These are phyloP conservation scores for Eupsittula cactorum DNA, from an alignment of 2,113 vertebrate species.

Conservation along the genomic window DNA sequence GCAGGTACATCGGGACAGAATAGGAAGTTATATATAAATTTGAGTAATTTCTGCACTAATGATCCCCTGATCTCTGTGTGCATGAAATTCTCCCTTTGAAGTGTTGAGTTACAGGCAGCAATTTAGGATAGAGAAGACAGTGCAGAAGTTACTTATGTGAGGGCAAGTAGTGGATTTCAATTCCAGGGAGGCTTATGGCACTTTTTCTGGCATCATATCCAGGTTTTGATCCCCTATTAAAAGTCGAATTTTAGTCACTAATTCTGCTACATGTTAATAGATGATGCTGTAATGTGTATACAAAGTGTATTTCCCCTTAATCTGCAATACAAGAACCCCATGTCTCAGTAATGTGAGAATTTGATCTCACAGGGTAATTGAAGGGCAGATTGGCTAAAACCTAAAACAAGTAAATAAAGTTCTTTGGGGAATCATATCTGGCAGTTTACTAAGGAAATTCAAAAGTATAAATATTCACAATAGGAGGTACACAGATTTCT, in stretches of 20 bases:
- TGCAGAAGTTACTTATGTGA: background rate
- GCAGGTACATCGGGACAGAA: background rate
- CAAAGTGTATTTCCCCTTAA: background rate
- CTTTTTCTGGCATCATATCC: background rate
- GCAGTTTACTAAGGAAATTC: conserved; percentile 54
- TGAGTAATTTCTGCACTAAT: background rate
- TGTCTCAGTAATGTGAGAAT: background rate
- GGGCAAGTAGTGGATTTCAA: background rate
- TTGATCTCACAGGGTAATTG: conserved; percentile 26
- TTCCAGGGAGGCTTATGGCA: background rate
- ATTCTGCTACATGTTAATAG: background rate
- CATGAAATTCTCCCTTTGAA: background rate
- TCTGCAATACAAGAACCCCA: background rate
- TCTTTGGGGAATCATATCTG: conserved; percentile 37
- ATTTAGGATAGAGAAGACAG: background rate
- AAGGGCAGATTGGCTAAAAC: conserved; percentile 50
- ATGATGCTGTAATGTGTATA: background rate
- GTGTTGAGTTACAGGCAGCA: background rate
- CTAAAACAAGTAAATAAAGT: conserved; percentile 38
- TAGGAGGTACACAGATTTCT: conserved; percentile 47
- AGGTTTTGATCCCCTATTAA: background rate
- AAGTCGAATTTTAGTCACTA: background rate
- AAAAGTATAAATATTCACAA: conserved; percentile 64
- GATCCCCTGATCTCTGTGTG: background rate
- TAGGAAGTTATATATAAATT: background rate